phyloP scores from a whole-genome alignment of 2,888 invertebrate species.

The Oscheius sp. region DNA sequence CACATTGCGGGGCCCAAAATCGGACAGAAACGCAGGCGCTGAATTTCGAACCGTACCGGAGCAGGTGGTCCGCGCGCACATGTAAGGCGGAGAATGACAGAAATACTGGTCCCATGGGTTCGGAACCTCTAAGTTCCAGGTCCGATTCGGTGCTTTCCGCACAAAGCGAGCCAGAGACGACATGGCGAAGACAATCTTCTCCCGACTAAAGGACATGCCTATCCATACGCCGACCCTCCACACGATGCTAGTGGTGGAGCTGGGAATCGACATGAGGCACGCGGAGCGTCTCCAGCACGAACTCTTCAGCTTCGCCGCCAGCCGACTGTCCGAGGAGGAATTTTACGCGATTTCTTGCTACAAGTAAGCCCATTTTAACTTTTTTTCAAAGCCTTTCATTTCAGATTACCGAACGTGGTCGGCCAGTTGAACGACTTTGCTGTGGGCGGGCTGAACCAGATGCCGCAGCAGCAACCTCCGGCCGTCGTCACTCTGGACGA shows the following conservation, averaged over 20 bases:
- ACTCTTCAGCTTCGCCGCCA: constrained; percentile 24
- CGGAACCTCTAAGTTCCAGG: not conserved
- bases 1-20: no score
- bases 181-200: constrained; percentile 10
- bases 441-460: constrained; percentile 1
- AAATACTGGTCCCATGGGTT: no score
- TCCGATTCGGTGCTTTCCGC: not conserved
- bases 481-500: constrained; percentile 10
- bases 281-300: constrained; percentile 16
- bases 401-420: not conserved
- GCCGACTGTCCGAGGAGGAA: constrained; percentile 2
- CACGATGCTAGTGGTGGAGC: not conserved
- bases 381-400: not conserved
- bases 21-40: no score
- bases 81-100: no score
- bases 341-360: constrained; percentile 8
- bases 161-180: not conserved
- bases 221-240: constrained; percentile 7
- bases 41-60: no score
- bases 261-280: not conserved
- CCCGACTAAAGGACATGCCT: not conserved
- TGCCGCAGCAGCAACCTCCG: not conserved
- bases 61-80: no score
- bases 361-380: not conserved
- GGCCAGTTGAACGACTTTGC: not conserved